Conservation (phyloP, 2,113 vertebrate species). For the Eptesicus fuscus region DNA sequence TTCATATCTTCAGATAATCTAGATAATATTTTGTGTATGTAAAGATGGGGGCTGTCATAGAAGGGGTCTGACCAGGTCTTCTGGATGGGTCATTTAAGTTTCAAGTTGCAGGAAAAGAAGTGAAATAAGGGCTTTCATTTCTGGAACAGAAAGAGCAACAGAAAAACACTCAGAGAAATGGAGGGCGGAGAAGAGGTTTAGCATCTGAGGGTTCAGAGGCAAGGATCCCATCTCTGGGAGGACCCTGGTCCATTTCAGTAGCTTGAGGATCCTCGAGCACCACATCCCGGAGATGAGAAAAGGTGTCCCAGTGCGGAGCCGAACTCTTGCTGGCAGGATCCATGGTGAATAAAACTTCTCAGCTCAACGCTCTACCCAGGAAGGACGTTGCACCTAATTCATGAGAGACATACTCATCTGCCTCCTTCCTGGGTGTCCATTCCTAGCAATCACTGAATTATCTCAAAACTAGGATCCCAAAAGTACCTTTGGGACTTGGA, state of each 20-base stretch:
- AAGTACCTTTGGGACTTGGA: no score
- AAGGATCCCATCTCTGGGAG: background rate
- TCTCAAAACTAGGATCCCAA: background rate
- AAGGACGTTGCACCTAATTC: background rate
- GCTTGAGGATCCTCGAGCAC: background rate
- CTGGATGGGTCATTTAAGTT: background rate
- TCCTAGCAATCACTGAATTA: background rate
- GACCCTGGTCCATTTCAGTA: background rate
- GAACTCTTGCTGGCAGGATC: background rate
- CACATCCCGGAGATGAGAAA: background rate
- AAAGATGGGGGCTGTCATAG: background rate
- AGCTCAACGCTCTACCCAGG: background rate
- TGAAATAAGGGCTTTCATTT: background rate
- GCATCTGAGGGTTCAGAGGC: background rate
- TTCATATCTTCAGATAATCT: background rate
- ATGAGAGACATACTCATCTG: background rate
- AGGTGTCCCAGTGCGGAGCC: background rate
- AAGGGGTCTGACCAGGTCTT: background rate
- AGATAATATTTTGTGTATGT: background rate
- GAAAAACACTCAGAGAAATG: background rate
- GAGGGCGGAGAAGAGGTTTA: background rate
- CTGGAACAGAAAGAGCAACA: background rate
- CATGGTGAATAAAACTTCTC: background rate
- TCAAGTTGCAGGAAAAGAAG: background rate
- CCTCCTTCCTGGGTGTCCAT: background rate